These are phyloP conservation scores for Hydractinia symbiolongicarpus DNA, from an alignment of 30 jellyfish, hydroid and myxozoan species.

Conservation along the genomic window DNA sequence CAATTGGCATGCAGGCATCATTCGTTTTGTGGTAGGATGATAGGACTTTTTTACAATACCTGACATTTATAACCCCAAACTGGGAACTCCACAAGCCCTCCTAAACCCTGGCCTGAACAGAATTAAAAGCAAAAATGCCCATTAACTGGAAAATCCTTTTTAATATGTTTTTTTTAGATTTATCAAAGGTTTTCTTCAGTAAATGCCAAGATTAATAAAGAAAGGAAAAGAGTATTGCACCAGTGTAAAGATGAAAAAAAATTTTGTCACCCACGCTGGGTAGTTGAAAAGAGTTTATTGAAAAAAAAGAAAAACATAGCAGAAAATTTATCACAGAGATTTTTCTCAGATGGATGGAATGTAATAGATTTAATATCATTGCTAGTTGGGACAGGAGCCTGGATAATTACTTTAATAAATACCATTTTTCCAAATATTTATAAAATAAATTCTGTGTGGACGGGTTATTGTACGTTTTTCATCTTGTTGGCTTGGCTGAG, in stretches of 20 bases:
- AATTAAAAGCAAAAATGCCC: no score
- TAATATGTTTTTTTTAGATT: no score
- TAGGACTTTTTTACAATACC: no score
- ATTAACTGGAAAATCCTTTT: no score
- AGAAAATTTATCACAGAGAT: not conserved
- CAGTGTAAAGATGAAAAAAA: not conserved
- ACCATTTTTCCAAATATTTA: not conserved
- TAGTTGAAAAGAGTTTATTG: not conserved
- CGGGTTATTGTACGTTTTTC: slow-evolving; percentile 1
- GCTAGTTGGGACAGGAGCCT: not conserved
- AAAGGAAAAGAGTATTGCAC: no score
- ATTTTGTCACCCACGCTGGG: slow-evolving; percentile 24
- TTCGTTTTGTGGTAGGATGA: no score
- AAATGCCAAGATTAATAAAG: no score
- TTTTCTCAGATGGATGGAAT: slow-evolving; percentile 3
- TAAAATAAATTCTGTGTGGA: not conserved
- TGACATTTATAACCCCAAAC: no score
- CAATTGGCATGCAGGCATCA: no score
- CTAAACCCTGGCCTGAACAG: no score
- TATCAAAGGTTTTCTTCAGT: no score
- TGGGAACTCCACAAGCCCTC: no score
- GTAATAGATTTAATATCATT: not conserved
- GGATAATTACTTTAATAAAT: not conserved
- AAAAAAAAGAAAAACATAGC: not conserved
- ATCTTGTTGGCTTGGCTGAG: slow-evolving; percentile 7